Evolutionary conservation across 2,797 vertebrate genomes (phyloP), one percentile per base, ranked within the genome.

Genomic region (Diglossa cyanea): DNA sequence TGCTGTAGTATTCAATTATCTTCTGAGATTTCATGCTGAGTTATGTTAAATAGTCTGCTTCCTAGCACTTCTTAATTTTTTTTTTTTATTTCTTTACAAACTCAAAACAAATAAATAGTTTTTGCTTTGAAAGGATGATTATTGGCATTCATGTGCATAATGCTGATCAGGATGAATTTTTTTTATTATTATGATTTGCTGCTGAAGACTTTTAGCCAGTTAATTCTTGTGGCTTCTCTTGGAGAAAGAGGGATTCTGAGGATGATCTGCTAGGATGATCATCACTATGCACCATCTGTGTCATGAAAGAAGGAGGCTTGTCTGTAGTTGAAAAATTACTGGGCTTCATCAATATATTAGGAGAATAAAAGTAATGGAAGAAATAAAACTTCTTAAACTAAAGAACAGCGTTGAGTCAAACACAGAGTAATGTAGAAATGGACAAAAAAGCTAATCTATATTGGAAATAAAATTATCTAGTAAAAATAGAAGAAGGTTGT

Each of bases 1-100:
- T 90, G 33, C 28, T 65, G n/a, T 84, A 90, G 48, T 28, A 88
- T 77, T 83, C 2, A 9, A 47, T 89, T 81, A 65, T 81, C 71
- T 90, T 50, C 51, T 74, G 80, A 95, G 48, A 83, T 81, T 90
- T 91, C 74, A 76, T n/a, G 30, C 51, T 90, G 17, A 44, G 16
- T 81, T 81, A 60, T 57, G 10, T 67, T 86, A 88, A 91, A 63
- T 19, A 92, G 35, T 40, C 74, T 5, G 19, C 70, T 89, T 89
- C 48, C n/a, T 58, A 60, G 85, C 10, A 53, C 6, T 68, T 84
- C 63, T 70, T 50, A 72, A 54, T 1, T 2, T 5, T 67, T 73
- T 73, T 73, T 72, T 13, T 57, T 75, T 70, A 45, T 80, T 88
- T 83, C 25, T 85, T 45, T 68, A 33, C 33, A 76, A 91, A 90